phyloP scores from a whole-genome alignment of 2,797 vertebrate genomes.

The Oreonectes daqikongensis region DNA sequence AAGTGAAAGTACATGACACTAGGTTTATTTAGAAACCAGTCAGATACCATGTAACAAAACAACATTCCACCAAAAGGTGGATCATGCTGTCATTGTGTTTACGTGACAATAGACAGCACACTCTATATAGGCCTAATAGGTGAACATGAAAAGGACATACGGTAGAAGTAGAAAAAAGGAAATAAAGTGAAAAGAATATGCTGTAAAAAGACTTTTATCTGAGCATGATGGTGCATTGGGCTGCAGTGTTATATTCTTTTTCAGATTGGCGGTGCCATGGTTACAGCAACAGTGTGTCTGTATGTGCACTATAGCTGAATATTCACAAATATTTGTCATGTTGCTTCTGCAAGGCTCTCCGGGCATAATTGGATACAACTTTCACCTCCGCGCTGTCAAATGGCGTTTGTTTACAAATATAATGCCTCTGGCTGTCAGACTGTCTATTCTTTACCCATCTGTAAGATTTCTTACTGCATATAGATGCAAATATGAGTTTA shows the following conservation, averaged over 20 bases:
- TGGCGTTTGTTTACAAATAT: conserved; percentile 30
- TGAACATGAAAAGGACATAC: not conserved
- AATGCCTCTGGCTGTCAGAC: conserved; percentile 26
- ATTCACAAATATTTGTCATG: conserved; percentile 28
- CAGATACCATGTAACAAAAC: not conserved
- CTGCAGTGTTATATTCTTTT: conserved; percentile 10
- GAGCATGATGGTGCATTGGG: conserved; percentile 15
- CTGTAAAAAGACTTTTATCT: conserved; percentile 1
- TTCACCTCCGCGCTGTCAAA: conserved; percentile 35
- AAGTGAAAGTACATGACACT: not conserved
- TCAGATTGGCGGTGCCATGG: conserved; percentile 29
- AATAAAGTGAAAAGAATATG: conserved; percentile 5
- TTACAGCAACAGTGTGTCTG: conserved; percentile 22
- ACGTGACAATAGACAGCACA: not conserved
- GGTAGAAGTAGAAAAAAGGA: not conserved
- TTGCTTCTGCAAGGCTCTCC: conserved; percentile 22
- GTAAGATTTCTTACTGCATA: conserved; percentile 14
- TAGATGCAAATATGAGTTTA: not conserved
- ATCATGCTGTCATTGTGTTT: not conserved
- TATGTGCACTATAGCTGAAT: conserved; percentile 24
- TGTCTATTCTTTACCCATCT: conserved; percentile 12
- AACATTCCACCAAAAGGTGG: conserved; percentile 15
- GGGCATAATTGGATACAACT: conserved; percentile 41
- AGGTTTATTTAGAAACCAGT: not conserved
- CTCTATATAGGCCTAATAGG: not conserved